These are phyloP conservation scores for Parambassis ranga DNA, from an alignment of 2,797 vertebrate species.

Conservation along the genomic window DNA sequence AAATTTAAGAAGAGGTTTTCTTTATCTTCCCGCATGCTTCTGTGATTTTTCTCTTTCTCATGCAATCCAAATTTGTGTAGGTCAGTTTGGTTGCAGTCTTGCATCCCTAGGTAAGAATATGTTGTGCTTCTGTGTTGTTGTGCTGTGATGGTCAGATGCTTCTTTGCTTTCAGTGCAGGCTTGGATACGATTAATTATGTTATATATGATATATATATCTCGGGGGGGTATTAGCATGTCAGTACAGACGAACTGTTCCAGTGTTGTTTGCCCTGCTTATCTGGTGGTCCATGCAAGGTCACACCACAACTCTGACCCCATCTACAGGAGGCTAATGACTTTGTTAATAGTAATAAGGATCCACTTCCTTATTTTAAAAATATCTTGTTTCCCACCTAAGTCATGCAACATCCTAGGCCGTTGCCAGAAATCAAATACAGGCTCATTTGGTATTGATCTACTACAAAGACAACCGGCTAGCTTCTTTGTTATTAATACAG, in stretches of 20 bases:
- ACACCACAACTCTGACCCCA: conserved; percentile 4
- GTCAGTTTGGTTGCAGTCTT: conserved; percentile 11
- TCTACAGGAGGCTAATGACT: conserved; percentile 35
- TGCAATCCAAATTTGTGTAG: not conserved
- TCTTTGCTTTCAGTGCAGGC: not conserved
- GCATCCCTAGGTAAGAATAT: conserved; percentile 14
- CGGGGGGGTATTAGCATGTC: no score
- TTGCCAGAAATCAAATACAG: conserved; percentile 49
- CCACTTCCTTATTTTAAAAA: conserved; percentile 19
- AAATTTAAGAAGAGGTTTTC: no score
- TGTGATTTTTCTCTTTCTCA: conserved; percentile 19
- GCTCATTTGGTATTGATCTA: conserved; percentile 78
- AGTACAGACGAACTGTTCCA: not conserved
- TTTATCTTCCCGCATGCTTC: not conserved
- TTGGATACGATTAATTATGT: no score
- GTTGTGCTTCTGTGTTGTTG: conserved; percentile 1
- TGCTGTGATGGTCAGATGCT: not conserved
- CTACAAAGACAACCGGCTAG: conserved; percentile 59
- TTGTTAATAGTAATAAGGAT: conserved; percentile 41
- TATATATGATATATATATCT: no score
- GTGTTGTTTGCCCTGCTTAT: not conserved
- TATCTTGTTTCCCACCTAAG: conserved; percentile 17
- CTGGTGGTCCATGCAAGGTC: conserved; percentile 13
- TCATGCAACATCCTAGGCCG: conserved; percentile 34
- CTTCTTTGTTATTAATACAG: conserved; percentile 77